Evolutionary conservation across 2,113 vertebrate species (phyloP).

Genomic region (Carlito syrichta): DNA sequence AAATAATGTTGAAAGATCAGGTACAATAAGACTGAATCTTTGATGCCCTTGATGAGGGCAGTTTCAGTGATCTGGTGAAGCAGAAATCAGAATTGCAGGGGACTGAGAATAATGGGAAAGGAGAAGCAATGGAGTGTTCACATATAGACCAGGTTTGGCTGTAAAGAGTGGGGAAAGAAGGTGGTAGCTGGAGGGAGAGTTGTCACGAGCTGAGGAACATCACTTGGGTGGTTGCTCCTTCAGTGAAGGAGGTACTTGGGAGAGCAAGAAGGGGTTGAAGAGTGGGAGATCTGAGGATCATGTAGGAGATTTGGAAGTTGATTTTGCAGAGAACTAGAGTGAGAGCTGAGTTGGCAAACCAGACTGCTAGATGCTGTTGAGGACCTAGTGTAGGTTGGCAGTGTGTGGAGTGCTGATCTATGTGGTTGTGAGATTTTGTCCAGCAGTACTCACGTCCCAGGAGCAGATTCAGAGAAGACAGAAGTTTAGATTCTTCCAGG

Average conservation of each 20-base stretch:
- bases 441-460: not conserved
- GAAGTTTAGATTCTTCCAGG: not conserved
- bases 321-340: not conserved
- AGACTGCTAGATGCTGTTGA: not conserved
- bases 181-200: not conserved
- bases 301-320: not conserved
- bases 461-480: not conserved
- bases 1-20: not conserved
- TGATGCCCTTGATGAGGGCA: not conserved
- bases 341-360: not conserved
- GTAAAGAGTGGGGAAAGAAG: not conserved
- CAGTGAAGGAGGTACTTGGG: not conserved
- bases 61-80: not conserved
- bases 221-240: not conserved
- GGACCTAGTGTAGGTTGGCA: not conserved
- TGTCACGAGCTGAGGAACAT: not conserved
- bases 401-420: not conserved
- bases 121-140: not conserved
- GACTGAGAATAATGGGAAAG: not conserved
- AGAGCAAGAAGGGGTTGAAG: not conserved
- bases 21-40: not conserved
- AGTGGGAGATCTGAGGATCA: not conserved
- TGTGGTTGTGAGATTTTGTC: not conserved
- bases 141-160: not conserved
- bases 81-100: not conserved